Conservation (phyloP, 2,888 invertebrate species). For the Melanotus villosus region DNA sequence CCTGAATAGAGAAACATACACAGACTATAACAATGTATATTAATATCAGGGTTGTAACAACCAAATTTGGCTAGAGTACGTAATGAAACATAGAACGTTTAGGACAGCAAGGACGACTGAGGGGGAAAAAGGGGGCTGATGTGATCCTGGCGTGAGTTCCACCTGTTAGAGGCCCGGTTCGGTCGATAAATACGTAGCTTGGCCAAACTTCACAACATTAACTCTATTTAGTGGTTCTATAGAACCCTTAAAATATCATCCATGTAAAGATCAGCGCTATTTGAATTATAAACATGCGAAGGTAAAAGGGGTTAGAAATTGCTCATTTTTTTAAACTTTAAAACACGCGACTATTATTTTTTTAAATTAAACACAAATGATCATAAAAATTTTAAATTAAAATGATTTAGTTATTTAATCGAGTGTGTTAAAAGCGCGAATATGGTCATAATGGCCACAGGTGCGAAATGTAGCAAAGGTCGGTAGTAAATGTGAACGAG, state of each 20-base stretch:
- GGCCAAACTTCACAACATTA: constrained; percentile 20
- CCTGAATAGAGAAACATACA: neutral
- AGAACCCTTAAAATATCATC: neutral
- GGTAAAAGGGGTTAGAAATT: neutral
- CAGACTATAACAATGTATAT: constrained; percentile 5
- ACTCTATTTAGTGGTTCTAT: constrained; percentile 4
- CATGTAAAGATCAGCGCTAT: neutral
- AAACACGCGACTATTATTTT: too few relatives aligned
- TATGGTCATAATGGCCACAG: too few relatives aligned
- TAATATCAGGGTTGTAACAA: constrained; percentile 4
- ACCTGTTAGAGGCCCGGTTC: constrained; percentile 23
- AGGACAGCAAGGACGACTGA: neutral
- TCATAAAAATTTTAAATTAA: too few relatives aligned
- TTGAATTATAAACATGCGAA: neutral
- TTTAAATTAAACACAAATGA: too few relatives aligned
- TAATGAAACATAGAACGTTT: neutral
- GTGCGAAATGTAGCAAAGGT: too few relatives aligned
- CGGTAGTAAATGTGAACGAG: too few relatives aligned
- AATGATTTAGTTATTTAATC: too few relatives aligned
- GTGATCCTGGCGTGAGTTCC: constrained; percentile 34
- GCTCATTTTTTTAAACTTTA: neutral
- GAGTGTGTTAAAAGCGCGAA: too few relatives aligned
- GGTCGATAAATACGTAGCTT: constrained; percentile 26
- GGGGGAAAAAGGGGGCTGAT: neutral
- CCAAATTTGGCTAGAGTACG: constrained; percentile 2